phyloP scores from a whole-genome alignment of 1,140 invertebrate genomes.

The Atta colombica region DNA sequence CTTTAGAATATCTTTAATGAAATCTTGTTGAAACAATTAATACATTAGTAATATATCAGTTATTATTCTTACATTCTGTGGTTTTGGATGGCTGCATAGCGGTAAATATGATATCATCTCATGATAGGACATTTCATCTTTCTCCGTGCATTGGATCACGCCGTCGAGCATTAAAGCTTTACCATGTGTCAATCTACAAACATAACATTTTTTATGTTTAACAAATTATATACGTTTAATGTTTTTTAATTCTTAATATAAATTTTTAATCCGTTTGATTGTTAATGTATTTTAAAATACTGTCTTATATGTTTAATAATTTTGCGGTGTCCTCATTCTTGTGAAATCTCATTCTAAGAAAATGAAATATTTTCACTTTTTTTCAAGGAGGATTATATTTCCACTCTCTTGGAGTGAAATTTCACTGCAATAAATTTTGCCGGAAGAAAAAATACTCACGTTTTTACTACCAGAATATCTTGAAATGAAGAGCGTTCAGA shows the following conservation, averaged over 20 bases:
- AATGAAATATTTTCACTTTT: no score
- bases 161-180: conserved; percentile 97
- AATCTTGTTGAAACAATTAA: no score
- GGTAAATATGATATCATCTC: conserved; percentile 99
- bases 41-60: background rate
- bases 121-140: conserved; percentile 99
- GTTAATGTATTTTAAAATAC: background rate
- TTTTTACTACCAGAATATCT: conserved; percentile 95
- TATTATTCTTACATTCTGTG: conserved; percentile 91
- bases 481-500: conserved; percentile 95
- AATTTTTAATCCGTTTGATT: background rate
- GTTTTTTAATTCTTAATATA: background rate
- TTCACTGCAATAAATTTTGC: no score
- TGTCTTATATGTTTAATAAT: background rate
- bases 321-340: background rate
- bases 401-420: no score
- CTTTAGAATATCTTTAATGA: no score
- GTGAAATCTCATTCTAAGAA: no score
- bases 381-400: no score
- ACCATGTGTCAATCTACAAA: conserved; percentile 92
- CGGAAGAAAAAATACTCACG: conserved; percentile 88
- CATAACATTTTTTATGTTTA: background rate
- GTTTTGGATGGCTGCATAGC: conserved; percentile 95
- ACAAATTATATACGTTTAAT: background rate
- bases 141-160: conserved; percentile 98